Evolutionary conservation across 2,888 invertebrate genomes (phyloP), one percentile per base, ranked within the genome.

Genomic region (Mechanitis mazaeus): DNA sequence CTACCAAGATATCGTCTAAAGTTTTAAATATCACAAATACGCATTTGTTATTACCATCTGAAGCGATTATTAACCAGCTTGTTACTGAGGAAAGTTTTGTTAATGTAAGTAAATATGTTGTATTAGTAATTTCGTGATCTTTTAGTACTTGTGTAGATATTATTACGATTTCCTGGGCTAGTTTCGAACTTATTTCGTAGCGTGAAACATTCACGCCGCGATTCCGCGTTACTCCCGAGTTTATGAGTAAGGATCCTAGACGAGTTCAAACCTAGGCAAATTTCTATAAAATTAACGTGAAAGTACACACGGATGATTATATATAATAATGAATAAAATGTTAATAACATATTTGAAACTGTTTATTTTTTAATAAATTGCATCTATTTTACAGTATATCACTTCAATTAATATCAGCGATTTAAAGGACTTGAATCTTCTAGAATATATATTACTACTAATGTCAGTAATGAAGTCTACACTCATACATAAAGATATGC

Each of bases 61-160:
- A 83, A 28, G 45, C 67, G 7, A 69, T 88, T 0, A 63, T 87
- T 3, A 72, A 60, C 38, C 80, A 83, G 59, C 71, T 87, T 42
- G 59, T 83, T 47, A 63, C 58, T 7, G 78, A 87, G 67, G 75
- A 77, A 31, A 67, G 67, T 31, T 83, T 88, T 68, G 46, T 76
- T n/a, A 61, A 73, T 67, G 89, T 89, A 69, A 78, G 81, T 79
- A 46, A 33, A 54, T 11, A 20, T 20, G 20, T 20, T 20, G 33
- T 11, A 53, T 46, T 54, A 6, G 6, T 50, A 20, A 20, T 20
- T 20, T 20, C 20, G 20, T 20, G 20, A 20, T 20, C 20, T 20
- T 20, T 0, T 1, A 20, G 20, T 20, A 20, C 20, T 20, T 20
- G 20, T 20, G 20, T 20, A 20, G 1, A 20, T 20, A 20, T 20